Evolutionary conservation across 2,113 vertebrate genomes (phyloP).

Genomic region (Collichthys lucidus): DNA sequence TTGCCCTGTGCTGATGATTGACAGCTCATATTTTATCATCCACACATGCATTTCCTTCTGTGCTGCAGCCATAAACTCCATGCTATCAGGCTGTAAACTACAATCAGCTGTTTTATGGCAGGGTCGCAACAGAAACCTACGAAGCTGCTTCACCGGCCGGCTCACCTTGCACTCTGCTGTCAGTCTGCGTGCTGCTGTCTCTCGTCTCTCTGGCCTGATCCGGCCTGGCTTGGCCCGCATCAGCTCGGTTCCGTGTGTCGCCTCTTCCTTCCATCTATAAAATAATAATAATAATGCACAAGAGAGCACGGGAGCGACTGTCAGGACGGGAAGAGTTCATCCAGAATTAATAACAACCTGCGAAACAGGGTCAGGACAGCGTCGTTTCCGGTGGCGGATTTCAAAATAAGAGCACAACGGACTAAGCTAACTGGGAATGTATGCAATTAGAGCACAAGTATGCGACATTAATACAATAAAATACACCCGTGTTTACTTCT

Average conservation of each 20-base stretch:
- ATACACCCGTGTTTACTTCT: not conserved
- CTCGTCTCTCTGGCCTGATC: slow-evolving; percentile 29
- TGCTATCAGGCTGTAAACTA: not conserved
- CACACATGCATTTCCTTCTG: no score
- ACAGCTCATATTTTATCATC: not conserved
- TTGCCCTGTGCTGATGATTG: not conserved
- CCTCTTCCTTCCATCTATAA: slow-evolving; percentile 68
- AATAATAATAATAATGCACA: no score
- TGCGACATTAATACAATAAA: no score
- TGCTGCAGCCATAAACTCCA: not conserved
- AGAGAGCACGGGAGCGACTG: no score
- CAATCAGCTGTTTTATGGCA: not conserved
- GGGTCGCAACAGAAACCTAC: not conserved
- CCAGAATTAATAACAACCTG: not conserved
- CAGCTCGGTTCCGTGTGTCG: slow-evolving; percentile 22
- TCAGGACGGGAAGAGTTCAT: not conserved
- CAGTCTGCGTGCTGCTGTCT: slow-evolving; percentile 75
- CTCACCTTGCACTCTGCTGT: slow-evolving; percentile 80
- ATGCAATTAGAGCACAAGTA: not conserved
- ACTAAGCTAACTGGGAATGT: no score
- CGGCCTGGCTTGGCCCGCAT: slow-evolving; percentile 12
- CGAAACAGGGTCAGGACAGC: fast-evolving
- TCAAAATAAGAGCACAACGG: slow-evolving; percentile 20
- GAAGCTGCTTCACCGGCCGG: not conserved
- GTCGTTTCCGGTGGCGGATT: not conserved